Conservation (phyloP, 1,140 invertebrate species). For the Drosophila dunni region DNA sequence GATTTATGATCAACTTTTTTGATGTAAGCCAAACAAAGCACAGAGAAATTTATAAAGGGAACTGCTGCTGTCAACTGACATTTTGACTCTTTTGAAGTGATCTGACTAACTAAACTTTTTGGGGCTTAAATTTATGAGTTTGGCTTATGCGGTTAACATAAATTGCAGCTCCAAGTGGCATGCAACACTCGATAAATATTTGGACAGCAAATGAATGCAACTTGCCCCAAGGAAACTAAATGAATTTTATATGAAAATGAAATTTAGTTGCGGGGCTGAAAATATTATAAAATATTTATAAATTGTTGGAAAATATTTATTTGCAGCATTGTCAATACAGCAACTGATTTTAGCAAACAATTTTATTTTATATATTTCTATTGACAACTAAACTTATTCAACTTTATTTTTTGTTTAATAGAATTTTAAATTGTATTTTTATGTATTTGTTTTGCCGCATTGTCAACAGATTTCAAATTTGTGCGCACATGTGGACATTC, state of each 20-base stretch:
- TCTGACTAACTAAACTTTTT: slow-evolving; percentile 33
- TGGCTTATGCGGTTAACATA: slow-evolving; percentile 3
- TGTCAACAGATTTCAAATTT: slow-evolving; percentile 1
- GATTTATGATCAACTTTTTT: slow-evolving; percentile 70
- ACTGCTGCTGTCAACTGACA: slow-evolving; percentile 63
- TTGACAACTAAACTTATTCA: too few species aligned
- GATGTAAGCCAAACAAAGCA: slow-evolving; percentile 46
- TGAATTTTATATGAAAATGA: not conserved
- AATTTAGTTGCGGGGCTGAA: too few species aligned
- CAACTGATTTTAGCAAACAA: too few species aligned
- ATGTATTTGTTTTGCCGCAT: slow-evolving; percentile 6
- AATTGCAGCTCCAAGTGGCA: not conserved
- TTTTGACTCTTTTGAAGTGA: slow-evolving; percentile 61
- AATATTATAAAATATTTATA: too few species aligned
- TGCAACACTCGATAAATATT: not conserved
- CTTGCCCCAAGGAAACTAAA: not conserved
- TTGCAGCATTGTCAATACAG: not conserved
- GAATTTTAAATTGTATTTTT: not conserved
- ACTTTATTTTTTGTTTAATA: not conserved
- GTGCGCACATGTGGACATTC: not conserved
- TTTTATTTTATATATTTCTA: too few species aligned
- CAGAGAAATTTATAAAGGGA: slow-evolving; percentile 25
- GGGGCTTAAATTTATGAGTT: slow-evolving; percentile 29
- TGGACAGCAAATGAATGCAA: not conserved
- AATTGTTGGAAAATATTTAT: not conserved